Evolutionary conservation across 2,888 invertebrate genomes (phyloP).

Genomic region (Bruchidius siliquastri): DNA sequence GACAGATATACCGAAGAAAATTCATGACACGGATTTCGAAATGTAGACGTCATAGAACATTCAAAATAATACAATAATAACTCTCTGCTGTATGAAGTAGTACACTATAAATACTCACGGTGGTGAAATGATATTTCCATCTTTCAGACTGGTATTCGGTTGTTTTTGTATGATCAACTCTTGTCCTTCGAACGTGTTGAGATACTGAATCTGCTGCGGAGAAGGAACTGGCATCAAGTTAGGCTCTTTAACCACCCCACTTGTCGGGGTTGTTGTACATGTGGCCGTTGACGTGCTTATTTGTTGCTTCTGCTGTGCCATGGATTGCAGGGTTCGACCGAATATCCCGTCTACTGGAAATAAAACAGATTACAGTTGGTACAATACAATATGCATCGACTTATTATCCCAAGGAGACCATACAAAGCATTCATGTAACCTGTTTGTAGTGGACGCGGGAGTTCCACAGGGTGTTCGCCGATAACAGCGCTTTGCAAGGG

Average conservation of each 20-base stretch:
- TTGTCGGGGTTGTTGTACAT: conserved; percentile 39
- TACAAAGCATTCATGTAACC: no score
- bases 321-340: conserved; percentile 59
- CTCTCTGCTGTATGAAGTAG: not conserved
- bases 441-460: no score
- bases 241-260: conserved; percentile 61
- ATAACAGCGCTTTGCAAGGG: no score
- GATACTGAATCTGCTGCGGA: conserved; percentile 92
- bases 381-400: no score
- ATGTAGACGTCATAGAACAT: no score
- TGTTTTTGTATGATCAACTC: conserved; percentile 95
- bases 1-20: no score
- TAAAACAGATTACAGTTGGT: conserved; percentile 3
- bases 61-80: no score
- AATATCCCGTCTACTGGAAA: conserved; percentile 57
- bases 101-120: conserved; percentile 62
- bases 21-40: no score
- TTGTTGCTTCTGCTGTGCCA: conserved; percentile 58
- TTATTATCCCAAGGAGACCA: no score
- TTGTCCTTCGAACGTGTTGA: conserved; percentile 94
- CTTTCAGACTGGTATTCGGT: conserved; percentile 84
- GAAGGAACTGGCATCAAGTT: conserved; percentile 94
- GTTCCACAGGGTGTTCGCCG: no score
- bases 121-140: conserved; percentile 68
- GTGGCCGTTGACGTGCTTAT: conserved; percentile 41